A percentile compares a stretch with the other conserved stretches of the same genome.
phyloP scores from a whole-genome alignment of 1,140 invertebrate species.

The Mamestra configurata region DNA sequence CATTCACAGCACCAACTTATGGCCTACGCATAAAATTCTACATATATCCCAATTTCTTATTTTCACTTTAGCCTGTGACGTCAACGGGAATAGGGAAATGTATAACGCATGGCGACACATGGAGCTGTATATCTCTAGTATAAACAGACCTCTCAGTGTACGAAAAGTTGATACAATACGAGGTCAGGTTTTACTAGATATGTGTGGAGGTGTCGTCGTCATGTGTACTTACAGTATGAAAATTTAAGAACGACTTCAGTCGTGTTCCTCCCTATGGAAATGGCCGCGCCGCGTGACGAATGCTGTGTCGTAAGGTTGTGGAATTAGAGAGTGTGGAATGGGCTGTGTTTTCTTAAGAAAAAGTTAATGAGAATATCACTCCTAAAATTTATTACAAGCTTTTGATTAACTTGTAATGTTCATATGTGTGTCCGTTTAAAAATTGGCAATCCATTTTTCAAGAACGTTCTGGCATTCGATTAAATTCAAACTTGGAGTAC shows the following conservation, averaged over 20 bases:
- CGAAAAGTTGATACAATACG: not conserved
- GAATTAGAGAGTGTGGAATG: constrained; percentile 25
- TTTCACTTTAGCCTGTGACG: constrained; percentile 49
- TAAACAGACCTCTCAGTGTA: not conserved
- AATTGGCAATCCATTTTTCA: no score
- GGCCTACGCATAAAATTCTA: constrained; percentile 53
- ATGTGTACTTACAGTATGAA: constrained; percentile 63
- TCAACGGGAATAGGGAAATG: constrained; percentile 2
- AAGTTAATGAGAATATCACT: not conserved
- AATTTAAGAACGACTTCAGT: constrained; percentile 76
- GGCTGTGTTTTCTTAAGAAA: constrained; percentile 18
- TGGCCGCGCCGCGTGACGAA: constrained; percentile 73
- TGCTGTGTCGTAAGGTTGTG: constrained; percentile 58
- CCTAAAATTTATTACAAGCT: no score
- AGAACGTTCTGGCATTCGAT: no score
- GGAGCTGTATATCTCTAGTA: not conserved
- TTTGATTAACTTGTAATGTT: no score
- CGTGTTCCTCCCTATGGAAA: constrained; percentile 68
- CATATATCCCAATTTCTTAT: constrained; percentile 51
- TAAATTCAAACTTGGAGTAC: no score
- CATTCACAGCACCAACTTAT: constrained; percentile 32
- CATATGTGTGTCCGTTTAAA: no score
- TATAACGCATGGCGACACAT: not conserved
- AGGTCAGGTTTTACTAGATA: no score
- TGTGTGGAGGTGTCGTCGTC: not conserved